phyloP scores from a whole-genome alignment of 1,140 invertebrate genomes.

The Onthophagus taurus region DNA sequence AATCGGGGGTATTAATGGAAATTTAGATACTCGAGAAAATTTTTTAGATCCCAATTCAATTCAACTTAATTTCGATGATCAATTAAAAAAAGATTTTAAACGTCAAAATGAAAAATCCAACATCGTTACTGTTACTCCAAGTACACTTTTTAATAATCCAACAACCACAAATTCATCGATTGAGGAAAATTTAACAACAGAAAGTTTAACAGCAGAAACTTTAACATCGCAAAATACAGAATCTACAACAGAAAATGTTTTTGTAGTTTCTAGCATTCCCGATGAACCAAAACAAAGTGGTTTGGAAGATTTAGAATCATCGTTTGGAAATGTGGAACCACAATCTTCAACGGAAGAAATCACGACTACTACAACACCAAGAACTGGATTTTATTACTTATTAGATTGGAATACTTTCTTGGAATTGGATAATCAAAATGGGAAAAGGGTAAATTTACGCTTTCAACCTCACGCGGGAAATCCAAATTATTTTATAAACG shows the following conservation, averaged over 20 bases:
- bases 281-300: too few species aligned
- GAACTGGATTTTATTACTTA: conserved; percentile 71
- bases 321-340: conserved; percentile 54
- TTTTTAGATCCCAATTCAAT: conserved; percentile 21
- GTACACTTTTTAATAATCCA: background rate
- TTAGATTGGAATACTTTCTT: conserved; percentile 78
- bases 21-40: conserved; percentile 29
- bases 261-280: conserved; percentile 41
- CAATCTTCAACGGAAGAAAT: conserved; percentile 37
- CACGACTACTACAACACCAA: conserved; percentile 45
- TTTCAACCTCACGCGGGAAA: conserved; percentile 72
- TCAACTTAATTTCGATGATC: conserved; percentile 31
- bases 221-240: conserved; percentile 33
- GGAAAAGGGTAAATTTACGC: conserved; percentile 63
- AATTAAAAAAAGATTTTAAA: too few species aligned
- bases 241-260: conserved; percentile 30
- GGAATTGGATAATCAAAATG: conserved; percentile 66
- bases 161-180: background rate
- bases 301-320: conserved; percentile 61
- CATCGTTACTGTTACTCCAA: too few species aligned
- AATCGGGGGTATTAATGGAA: conserved; percentile 25
- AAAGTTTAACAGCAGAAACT: conserved; percentile 20
- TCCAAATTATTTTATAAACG: conserved; percentile 60
- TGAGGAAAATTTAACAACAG: conserved; percentile 29
- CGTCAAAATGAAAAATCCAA: conserved; percentile 25